Evolutionary conservation across 1,140 invertebrate genomes (phyloP).

Genomic region (Conopomorpha cramerella): DNA sequence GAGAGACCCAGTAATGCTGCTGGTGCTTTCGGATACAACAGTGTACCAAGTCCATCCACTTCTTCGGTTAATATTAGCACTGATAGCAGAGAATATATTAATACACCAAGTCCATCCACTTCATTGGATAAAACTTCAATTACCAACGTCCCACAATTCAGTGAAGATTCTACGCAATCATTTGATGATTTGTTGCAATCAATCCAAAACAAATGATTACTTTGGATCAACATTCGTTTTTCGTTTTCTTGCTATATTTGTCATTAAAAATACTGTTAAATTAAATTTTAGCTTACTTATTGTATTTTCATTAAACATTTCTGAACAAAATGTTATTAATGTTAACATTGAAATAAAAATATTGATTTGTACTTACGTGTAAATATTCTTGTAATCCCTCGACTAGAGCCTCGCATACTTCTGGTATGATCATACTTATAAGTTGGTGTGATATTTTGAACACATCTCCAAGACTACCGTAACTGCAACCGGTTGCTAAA

Average conservation of each 20-base stretch:
- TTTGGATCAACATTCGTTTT: no score
- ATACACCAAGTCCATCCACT: not conserved
- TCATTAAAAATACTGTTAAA: not conserved
- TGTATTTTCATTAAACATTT: not conserved
- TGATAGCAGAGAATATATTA: not conserved
- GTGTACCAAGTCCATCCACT: not conserved
- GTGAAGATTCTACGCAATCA: not conserved
- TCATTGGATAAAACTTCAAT: not conserved
- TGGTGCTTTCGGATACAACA: not conserved
- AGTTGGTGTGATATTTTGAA: not conserved
- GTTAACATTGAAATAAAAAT: not conserved
- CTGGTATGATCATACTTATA: not conserved
- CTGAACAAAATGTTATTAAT: not conserved
- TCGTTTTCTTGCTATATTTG: not conserved
- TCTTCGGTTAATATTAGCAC: not conserved
- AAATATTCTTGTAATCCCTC: not conserved
- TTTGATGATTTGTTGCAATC: not conserved
- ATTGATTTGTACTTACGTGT: not conserved
- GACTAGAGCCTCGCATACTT: not conserved
- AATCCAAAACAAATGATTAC: not conserved
- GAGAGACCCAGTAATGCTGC: not conserved
- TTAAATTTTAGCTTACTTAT: no score
- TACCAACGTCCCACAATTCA: not conserved
- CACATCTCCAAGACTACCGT: not conserved
- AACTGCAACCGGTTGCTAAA: not conserved